Conservation (phyloP, 1,140 invertebrate species). For the Bombus confusus region DNA sequence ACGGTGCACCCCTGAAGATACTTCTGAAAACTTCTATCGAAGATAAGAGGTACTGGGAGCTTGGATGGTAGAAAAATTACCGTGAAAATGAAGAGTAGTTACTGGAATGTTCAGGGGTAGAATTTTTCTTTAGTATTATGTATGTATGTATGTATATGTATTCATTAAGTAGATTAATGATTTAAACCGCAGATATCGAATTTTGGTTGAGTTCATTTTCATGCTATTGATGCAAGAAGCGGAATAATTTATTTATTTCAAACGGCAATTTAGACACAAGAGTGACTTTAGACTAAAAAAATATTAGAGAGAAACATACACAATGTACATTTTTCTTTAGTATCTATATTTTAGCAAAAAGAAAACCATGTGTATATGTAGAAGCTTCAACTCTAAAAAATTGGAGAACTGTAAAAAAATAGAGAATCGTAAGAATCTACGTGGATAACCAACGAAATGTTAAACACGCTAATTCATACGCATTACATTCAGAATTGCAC, state of each 20-base stretch:
- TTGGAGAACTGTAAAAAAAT: background rate
- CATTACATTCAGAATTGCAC: too few species aligned
- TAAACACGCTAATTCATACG: too few species aligned
- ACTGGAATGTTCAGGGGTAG: background rate
- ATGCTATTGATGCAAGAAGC: too few species aligned
- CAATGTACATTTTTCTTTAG: too few species aligned
- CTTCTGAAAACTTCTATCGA: background rate
- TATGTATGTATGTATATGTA: background rate
- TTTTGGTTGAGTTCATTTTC: background rate
- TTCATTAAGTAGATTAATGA: background rate
- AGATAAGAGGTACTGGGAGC: background rate
- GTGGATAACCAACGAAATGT: too few species aligned
- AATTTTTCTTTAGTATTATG: too few species aligned
- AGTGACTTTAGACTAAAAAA: too few species aligned
- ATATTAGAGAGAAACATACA: too few species aligned
- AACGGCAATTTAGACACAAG: too few species aligned
- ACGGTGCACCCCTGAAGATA: background rate
- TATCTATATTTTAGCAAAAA: too few species aligned
- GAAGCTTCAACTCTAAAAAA: background rate
- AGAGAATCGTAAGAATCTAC: background rate
- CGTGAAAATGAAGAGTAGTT: background rate
- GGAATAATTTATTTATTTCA: too few species aligned
- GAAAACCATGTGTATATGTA: too few species aligned
- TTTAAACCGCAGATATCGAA: background rate
- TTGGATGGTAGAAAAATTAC: background rate